Evolutionary conservation across 2,797 vertebrate genomes (phyloP).

Genomic region (Toxotes lorentzi): DNA sequence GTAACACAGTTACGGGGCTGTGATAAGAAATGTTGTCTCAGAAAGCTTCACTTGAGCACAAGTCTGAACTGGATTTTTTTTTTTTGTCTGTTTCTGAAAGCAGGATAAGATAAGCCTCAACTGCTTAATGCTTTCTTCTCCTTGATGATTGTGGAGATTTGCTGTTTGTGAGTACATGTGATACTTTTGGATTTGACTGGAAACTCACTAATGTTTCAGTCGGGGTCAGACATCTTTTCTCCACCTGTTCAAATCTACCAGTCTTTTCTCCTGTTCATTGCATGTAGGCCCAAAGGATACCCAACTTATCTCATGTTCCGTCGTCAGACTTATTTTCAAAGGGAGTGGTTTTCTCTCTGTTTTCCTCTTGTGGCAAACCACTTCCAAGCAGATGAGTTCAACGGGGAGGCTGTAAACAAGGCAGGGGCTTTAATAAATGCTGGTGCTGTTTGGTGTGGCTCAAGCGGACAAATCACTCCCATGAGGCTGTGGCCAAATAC

Average conservation of each 20-base stretch:
- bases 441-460: conserved; percentile 53
- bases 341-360: conserved; percentile 8
- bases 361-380: conserved; percentile 30
- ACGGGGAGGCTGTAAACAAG: conserved; percentile 42
- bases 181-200: neutral
- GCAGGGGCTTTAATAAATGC: conserved; percentile 47
- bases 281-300: neutral
- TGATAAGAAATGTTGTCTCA: conserved; percentile 39
- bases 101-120: conserved; percentile 13
- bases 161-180: neutral
- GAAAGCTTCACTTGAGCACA: conserved; percentile 25
- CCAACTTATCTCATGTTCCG: neutral
- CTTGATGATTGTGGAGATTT: neutral
- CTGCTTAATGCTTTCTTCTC: conserved; percentile 22
- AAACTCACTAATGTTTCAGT: neutral
- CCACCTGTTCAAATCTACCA: neutral
- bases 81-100: conserved; percentile 10
- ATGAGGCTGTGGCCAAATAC: conserved; percentile 30
- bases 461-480: conserved; percentile 56
- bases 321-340: neutral
- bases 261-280: neutral
- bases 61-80: conserved; percentile 29
- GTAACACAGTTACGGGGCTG: conserved; percentile 52
- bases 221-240: conserved; percentile 1
- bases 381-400: conserved; percentile 49